Conservation (phyloP, 2,888 invertebrate genomes). For the Eupithecia subfuscata region DNA sequence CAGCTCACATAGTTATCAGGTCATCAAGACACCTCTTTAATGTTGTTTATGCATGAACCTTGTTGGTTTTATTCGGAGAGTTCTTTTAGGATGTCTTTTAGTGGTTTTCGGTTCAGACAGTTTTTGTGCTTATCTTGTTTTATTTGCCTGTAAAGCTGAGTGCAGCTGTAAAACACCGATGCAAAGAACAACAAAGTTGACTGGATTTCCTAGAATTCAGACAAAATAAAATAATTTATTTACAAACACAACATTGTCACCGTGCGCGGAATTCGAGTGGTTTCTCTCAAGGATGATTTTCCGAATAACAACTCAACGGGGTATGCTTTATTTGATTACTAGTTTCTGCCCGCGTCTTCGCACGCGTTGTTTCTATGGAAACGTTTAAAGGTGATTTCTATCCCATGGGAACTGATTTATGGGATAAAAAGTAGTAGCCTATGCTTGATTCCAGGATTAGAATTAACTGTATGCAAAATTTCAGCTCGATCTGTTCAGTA, state of each 20-base stretch:
- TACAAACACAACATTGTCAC: slow-evolving; percentile 4
- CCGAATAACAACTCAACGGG: not conserved
- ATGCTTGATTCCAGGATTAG: no score
- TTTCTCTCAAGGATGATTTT: not conserved
- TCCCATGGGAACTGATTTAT: no score
- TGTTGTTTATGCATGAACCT: not conserved
- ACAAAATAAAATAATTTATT: not conserved
- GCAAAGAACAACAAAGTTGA: not conserved
- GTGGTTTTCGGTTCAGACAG: not conserved
- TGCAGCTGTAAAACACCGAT: not conserved
- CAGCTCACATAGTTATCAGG: no score
- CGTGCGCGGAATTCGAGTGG: not conserved
- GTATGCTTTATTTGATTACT: no score
- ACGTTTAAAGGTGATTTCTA: no score
- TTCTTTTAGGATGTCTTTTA: not conserved
- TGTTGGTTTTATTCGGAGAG: not conserved
- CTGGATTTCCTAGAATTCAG: not conserved
- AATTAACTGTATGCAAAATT: no score
- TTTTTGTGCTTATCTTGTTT: not conserved
- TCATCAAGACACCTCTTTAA: not conserved
- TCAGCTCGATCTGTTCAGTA: no score
- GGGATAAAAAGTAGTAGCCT: no score
- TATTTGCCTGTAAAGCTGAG: not conserved
- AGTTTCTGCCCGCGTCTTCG: no score
- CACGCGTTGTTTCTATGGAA: no score